Conservation (phyloP, 2,797 vertebrate species). For the Steatocranus sp. region DNA sequence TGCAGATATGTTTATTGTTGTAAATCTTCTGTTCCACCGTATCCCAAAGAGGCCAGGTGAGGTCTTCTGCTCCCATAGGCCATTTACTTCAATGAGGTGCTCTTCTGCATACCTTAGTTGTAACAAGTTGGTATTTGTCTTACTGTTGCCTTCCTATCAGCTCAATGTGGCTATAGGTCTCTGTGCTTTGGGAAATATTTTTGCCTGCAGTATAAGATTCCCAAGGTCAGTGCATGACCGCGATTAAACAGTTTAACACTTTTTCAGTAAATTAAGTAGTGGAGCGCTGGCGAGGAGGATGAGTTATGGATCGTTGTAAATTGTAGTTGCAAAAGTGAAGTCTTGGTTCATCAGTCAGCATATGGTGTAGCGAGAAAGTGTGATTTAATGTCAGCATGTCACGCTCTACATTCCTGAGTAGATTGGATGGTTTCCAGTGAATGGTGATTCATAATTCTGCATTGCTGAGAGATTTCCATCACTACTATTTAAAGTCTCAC, state of each 20-base stretch:
- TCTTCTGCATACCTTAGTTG: neutral
- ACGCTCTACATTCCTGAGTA: constrained; percentile 8
- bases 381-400: constrained; percentile 6
- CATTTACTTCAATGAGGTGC: neutral
- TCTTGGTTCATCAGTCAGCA: neutral
- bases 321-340: neutral
- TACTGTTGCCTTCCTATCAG: neutral
- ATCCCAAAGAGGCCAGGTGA: neutral
- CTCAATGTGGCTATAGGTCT: neutral
- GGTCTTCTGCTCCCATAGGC: neutral
- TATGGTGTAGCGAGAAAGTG: neutral
- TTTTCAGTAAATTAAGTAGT: neutral
- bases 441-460: constrained; percentile 8
- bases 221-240: neutral
- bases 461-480: neutral
- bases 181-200: neutral
- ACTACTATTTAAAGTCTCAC: neutral
- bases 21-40: neutral
- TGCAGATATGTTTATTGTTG: neutral
- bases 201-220: neutral
- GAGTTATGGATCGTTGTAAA: neutral
- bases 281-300: neutral
- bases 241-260: neutral
- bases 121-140: neutral
- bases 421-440: neutral